Evolutionary conservation across 2,888 invertebrate genomes (phyloP).

Genomic region (Ectemnius continuus): DNA sequence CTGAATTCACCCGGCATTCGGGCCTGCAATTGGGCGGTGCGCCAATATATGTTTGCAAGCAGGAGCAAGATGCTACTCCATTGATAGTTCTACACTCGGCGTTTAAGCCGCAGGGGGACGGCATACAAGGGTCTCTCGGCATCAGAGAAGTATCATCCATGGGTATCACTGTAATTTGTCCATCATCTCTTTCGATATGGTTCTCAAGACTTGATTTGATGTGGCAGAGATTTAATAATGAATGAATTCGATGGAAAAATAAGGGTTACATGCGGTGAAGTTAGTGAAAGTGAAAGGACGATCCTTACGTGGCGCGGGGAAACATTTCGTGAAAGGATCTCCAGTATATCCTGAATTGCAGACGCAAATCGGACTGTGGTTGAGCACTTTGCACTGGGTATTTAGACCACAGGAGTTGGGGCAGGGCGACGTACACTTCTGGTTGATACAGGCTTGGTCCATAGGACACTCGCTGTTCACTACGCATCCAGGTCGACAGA

Average conservation of each 20-base stretch:
- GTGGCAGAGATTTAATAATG: not conserved
- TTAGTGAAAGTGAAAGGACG: conserved; percentile 22
- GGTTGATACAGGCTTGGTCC: conserved; percentile 88
- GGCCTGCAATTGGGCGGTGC: conserved; percentile 90
- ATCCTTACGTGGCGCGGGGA: conserved; percentile 77
- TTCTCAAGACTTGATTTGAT: not conserved
- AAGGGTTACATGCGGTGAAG: not conserved
- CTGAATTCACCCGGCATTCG: conserved; percentile 90
- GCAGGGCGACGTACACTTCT: conserved; percentile 90
- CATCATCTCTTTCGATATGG: not conserved
- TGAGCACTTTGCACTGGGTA: conserved; percentile 89
- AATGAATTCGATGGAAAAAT: not conserved
- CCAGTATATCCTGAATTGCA: conserved; percentile 90
- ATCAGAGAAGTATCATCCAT: conserved; percentile 58
- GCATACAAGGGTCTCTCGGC: conserved; percentile 85
- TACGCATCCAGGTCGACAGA: conserved; percentile 90
- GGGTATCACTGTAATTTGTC: conserved; percentile 77
- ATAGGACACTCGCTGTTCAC: conserved; percentile 89
- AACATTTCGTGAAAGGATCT: conserved; percentile 84
- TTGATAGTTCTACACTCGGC: conserved; percentile 89
- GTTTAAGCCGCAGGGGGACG: conserved; percentile 91
- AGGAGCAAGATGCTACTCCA: conserved; percentile 89
- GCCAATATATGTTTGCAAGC: conserved; percentile 86
- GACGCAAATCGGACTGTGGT: conserved; percentile 89
- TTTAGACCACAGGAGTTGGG: conserved; percentile 87